A percentile compares a stretch with the other conserved stretches of the same genome.
Evolutionary conservation across 2,888 invertebrate genomes (phyloP).

Genomic region (Autographa pulchrina): DNA sequence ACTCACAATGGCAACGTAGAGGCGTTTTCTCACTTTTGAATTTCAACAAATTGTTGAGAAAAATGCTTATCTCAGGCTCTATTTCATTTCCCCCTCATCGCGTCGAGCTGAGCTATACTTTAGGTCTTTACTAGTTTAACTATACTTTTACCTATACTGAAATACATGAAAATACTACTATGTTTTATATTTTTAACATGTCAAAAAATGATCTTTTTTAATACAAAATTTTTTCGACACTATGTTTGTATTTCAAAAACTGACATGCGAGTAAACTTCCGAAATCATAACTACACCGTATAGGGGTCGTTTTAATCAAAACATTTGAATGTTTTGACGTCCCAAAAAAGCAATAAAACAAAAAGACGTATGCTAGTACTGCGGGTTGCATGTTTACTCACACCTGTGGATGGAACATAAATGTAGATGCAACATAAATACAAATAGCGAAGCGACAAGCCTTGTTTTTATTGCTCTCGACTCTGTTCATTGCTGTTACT

Average conservation of each 20-base stretch:
- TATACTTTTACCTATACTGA: neutral
- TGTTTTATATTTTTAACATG: no score
- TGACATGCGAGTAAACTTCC: neutral
- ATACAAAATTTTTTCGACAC: no score
- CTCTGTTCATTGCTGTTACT: constrained; percentile 31
- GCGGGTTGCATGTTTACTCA: constrained; percentile 23
- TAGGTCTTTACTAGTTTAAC: neutral
- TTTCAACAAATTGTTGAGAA: constrained; percentile 36
- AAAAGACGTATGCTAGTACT: constrained; percentile 13
- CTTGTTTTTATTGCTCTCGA: constrained; percentile 42
- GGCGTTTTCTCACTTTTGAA: constrained; percentile 26
- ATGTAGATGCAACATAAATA: constrained; percentile 42
- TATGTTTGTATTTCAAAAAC: neutral
- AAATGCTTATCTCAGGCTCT: constrained; percentile 47
- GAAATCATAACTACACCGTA: constrained; percentile 4
- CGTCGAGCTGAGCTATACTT: constrained; percentile 10
- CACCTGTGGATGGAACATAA: constrained; percentile 39
- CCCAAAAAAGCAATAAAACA: constrained; percentile 31
- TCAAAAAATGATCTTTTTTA: no score
- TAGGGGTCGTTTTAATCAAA: constrained; percentile 7
- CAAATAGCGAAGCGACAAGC: constrained; percentile 31
- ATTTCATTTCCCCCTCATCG: constrained; percentile 35
- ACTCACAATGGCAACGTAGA: constrained; percentile 14
- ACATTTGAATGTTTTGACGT: constrained; percentile 13
- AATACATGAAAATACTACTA: no score